phyloP scores from a whole-genome alignment of 1,140 invertebrate species.

The Tetraneura akinire region DNA sequence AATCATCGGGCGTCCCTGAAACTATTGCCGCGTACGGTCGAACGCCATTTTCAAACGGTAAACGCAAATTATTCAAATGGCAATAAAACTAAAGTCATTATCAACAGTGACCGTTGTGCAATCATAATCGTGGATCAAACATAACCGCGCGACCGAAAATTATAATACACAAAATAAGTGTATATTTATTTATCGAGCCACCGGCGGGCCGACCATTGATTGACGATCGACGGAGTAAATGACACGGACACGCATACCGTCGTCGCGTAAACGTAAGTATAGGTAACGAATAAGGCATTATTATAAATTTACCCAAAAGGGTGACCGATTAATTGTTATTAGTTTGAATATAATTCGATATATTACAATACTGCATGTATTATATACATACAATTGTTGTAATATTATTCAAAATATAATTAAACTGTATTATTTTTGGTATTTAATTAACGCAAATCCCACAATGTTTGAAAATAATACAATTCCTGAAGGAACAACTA shows the following conservation, averaged over 20 bases:
- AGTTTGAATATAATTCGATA: not conserved
- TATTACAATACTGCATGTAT: not conserved
- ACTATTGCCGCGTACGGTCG: not conserved
- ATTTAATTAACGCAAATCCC: not conserved
- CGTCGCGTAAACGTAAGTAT: constrained; percentile 1
- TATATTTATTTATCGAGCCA: too few relatives aligned
- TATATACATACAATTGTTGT: not conserved
- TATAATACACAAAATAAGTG: not conserved
- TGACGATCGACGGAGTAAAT: too few relatives aligned
- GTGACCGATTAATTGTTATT: not conserved
- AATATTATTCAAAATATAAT: not conserved
- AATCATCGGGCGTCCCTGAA: constrained; percentile 6
- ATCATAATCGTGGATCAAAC: too few relatives aligned
- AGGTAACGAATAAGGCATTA: not conserved
- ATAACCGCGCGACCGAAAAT: not conserved
- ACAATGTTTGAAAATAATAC: constrained; percentile 33
- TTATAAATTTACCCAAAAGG: not conserved
- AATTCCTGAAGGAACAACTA: constrained; percentile 33
- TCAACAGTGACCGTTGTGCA: too few relatives aligned
- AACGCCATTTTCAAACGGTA: not conserved
- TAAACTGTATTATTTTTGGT: constrained; percentile 18
- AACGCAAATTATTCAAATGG: not conserved
- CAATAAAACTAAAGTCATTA: too few relatives aligned
- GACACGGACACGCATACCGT: constrained; percentile 14
- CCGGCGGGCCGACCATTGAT: constrained; percentile 1